Percentiles rank a stretch among this genome's conserved stretches.
These are phyloP conservation scores for Tupiocoris notatus DNA, from an alignment of 2,888 invertebrate species.

Conservation along the genomic window DNA sequence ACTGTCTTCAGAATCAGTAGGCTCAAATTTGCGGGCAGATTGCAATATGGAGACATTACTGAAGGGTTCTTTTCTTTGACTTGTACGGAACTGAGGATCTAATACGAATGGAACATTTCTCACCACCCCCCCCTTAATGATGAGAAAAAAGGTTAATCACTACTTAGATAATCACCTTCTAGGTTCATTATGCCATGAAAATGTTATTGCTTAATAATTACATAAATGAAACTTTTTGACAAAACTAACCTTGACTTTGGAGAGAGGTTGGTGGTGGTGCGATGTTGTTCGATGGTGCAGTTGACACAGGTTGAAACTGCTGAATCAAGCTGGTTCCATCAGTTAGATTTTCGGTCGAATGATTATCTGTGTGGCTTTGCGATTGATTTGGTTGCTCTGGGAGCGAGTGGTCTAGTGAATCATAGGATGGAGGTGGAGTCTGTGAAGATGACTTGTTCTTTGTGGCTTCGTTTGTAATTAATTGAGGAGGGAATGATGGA, in stretches of 20 bases:
- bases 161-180: no score
- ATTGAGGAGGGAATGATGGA: neutral
- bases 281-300: conserved; percentile 1
- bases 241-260: neutral
- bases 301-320: neutral
- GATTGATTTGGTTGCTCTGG: neutral
- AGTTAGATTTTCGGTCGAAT: neutral
- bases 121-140: no score
- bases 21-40: no score
- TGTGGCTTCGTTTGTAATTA: neutral
- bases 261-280: conserved; percentile 60
- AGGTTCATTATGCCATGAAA: no score
- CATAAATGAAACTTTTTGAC: neutral
- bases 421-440: conserved; percentile 38
- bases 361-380: no score
- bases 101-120: no score
- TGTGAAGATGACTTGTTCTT: conserved; percentile 11
- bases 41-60: no score
- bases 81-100: no score
- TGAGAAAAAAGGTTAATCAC: no score
- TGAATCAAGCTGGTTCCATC: neutral
- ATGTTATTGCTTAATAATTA: no score
- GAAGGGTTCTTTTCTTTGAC: no score
- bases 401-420: conserved; percentile 5
- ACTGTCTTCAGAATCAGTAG: neutral